Percentiles rank a stretch among this genome's conserved stretches.
Evolutionary conservation across 1,140 invertebrate species (phyloP).

Genomic region (Megathymus violae): DNA sequence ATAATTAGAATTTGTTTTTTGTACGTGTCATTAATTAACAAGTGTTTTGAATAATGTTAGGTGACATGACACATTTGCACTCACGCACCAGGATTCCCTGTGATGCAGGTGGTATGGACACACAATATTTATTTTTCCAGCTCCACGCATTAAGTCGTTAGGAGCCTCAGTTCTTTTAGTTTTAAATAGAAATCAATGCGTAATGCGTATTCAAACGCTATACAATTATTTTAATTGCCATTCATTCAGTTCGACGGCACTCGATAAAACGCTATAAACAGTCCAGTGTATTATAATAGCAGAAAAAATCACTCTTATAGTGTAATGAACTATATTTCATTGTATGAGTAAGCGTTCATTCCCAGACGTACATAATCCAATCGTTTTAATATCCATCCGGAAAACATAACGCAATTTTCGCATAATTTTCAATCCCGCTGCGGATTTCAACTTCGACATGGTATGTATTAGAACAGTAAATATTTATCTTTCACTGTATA

Average conservation of each 20-base stretch:
- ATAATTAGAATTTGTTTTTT: too few species aligned
- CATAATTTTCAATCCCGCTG: conserved; percentile 14
- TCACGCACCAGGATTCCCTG: too few species aligned
- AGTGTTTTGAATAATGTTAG: too few species aligned
- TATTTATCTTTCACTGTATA: conserved; percentile 15
- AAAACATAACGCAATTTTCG: conserved; percentile 16
- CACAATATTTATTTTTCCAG: too few species aligned
- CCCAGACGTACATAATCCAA: conserved; percentile 15
- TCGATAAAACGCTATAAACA: conserved; percentile 10
- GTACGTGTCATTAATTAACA: too few species aligned
- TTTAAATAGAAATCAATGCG: too few species aligned
- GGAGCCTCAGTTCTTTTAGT: too few species aligned
- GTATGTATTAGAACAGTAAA: not conserved
- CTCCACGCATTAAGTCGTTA: too few species aligned
- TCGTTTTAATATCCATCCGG: conserved; percentile 18
- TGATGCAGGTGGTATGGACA: too few species aligned
- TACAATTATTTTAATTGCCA: not conserved
- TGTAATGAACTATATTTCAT: conserved; percentile 7
- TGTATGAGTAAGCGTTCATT: conserved; percentile 6
- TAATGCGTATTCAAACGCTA: conserved; percentile 1
- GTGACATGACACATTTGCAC: too few species aligned
- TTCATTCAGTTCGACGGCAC: not conserved
- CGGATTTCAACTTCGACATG: conserved; percentile 16
- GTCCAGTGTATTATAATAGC: not conserved
- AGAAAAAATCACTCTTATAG: conserved; percentile 12